Evolutionary conservation across 2,797 vertebrate genomes (phyloP).

Genomic region (Echeneis naucrates): DNA sequence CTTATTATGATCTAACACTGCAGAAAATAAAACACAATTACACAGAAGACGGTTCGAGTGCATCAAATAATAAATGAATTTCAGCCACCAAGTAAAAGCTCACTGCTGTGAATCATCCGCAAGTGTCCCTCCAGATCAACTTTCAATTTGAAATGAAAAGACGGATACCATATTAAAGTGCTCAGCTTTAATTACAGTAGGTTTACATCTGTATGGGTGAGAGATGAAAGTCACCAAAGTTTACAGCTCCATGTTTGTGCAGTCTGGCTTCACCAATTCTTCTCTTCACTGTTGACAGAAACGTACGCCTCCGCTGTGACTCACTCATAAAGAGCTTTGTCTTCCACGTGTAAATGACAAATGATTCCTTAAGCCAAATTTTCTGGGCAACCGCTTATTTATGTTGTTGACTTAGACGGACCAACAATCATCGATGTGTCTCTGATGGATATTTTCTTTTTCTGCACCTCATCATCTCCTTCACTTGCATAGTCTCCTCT

Average conservation of each 20-base stretch:
- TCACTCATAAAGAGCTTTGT: neutral
- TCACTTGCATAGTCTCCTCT: no score
- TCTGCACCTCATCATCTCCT: neutral
- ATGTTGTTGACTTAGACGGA: neutral
- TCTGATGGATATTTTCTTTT: neutral
- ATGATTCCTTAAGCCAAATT: neutral
- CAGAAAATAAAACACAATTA: neutral
- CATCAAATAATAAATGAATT: neutral
- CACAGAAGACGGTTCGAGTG: neutral
- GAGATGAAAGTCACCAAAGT: neutral
- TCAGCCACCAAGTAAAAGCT: neutral
- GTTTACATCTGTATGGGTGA: neutral
- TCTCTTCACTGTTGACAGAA: neutral
- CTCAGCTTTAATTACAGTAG: neutral
- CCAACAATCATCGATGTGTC: neutral
- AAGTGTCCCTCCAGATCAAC: neutral
- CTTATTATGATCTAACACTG: neutral
- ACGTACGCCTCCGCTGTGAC: neutral
- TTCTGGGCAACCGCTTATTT: neutral
- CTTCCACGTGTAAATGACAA: neutral
- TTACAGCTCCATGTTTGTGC: neutral
- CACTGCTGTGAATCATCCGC: neutral
- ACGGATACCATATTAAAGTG: neutral
- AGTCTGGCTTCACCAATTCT: no score
- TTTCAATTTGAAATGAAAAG: neutral